A percentile compares a stretch with the other conserved stretches of the same genome.
Evolutionary conservation across 2,888 invertebrate genomes (phyloP).

Genomic region (Eupithecia insigniata): DNA sequence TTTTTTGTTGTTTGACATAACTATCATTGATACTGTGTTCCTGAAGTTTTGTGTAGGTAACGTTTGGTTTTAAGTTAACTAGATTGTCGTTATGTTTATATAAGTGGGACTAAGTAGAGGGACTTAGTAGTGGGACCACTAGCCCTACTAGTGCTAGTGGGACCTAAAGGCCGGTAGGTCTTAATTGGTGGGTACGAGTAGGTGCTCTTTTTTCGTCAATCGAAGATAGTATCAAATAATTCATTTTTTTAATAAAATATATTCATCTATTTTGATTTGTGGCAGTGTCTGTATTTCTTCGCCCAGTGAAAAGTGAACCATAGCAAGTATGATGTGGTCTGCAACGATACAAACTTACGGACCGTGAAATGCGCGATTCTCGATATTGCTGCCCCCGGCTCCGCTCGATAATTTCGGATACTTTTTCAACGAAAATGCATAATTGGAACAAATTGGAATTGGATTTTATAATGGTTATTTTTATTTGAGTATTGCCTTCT

Average conservation of each 20-base stretch:
- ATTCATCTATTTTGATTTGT: neutral
- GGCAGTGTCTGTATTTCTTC: neutral
- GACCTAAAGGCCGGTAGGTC: too few relatives aligned
- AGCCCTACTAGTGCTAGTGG: too few relatives aligned
- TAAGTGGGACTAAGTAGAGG: too few relatives aligned
- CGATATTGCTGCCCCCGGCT: conserved; percentile 71
- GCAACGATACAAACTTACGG: conserved; percentile 66
- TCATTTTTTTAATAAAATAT: neutral
- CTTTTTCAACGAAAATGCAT: conserved; percentile 54
- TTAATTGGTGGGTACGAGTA: too few relatives aligned
- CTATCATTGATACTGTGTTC: neutral
- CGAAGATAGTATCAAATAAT: neutral
- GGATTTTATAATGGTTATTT: conserved; percentile 33
- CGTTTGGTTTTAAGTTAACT: neutral
- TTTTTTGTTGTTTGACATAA: neutral
- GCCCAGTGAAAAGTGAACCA: neutral
- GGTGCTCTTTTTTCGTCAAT: too few relatives aligned
- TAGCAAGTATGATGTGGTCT: conserved; percentile 21
- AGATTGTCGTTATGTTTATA: too few relatives aligned
- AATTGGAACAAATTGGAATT: conserved; percentile 36
- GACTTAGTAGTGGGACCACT: too few relatives aligned
- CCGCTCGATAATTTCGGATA: conserved; percentile 63
- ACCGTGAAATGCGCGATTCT: conserved; percentile 80
- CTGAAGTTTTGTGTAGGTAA: neutral
- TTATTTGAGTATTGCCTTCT: conserved; percentile 16